Percentiles rank a stretch among this genome's conserved stretches.
Evolutionary conservation across 2,797 vertebrate species (phyloP).

Genomic region (Enteromius treurensis): DNA sequence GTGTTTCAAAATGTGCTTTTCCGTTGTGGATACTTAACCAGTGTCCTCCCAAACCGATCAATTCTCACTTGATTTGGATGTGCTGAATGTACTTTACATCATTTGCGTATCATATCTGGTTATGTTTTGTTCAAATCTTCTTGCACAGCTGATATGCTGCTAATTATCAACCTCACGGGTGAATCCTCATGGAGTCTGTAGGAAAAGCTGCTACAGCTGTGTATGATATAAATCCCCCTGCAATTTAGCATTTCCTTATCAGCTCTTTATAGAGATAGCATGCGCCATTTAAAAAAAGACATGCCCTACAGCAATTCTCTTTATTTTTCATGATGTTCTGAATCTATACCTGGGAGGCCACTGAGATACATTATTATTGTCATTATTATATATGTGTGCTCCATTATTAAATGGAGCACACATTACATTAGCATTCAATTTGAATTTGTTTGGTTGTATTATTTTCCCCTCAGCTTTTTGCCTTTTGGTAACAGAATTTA

Average conservation of each 20-base stretch:
- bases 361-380: background rate
- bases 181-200: background rate
- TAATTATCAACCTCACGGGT: conserved; percentile 14
- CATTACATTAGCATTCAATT: background rate
- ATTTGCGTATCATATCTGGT: background rate
- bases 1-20: conserved; percentile 45
- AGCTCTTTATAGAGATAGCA: background rate
- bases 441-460: background rate
- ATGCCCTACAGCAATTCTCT: conserved; percentile 5
- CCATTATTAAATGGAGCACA: background rate
- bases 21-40: background rate
- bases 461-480: background rate
- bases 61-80: background rate
- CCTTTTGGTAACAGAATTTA: background rate
- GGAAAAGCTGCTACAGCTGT: background rate
- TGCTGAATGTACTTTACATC: background rate
- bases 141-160: background rate
- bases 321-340: conserved; percentile 17
- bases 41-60: background rate
- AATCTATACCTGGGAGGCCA: conserved; percentile 10
- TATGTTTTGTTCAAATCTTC: background rate
- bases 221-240: background rate
- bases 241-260: conserved; percentile 9
- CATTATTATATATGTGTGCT: too few relatives aligned
- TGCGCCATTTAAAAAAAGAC: conserved; percentile 33